Percentiles rank a stretch among this genome's conserved stretches.
Evolutionary conservation across 2,113 vertebrate genomes (phyloP).

Genomic region (Clarias batrachus): DNA sequence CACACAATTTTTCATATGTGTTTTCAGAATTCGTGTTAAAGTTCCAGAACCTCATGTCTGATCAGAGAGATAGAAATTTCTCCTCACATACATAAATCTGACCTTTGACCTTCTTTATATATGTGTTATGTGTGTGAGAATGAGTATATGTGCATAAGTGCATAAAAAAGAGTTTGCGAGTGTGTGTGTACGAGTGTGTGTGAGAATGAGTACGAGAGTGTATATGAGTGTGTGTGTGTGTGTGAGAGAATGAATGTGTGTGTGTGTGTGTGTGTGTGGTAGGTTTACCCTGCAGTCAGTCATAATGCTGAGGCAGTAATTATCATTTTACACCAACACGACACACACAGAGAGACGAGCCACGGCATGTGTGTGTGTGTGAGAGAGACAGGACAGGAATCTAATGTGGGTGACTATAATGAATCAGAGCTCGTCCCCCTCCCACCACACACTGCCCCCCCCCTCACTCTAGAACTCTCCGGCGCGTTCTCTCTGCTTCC

Average conservation of each 20-base stretch:
- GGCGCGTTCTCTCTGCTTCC: background rate
- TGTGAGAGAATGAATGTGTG: no score
- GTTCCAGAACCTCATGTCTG: background rate
- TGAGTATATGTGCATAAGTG: no score
- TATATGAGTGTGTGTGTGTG: background rate
- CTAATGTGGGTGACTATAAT: background rate
- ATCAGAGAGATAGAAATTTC: background rate
- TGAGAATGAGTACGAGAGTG: background rate
- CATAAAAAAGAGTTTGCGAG: background rate
- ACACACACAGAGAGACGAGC: constrained; percentile 15
- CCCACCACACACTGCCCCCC: constrained; percentile 41
- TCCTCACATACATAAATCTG: background rate
- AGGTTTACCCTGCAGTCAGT: constrained; percentile 11
- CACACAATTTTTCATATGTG: background rate
- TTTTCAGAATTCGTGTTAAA: background rate
- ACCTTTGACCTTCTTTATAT: constrained; percentile 17
- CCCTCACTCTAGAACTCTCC: background rate
- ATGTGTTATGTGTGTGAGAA: background rate
- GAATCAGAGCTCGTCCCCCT: background rate
- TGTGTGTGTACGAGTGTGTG: background rate
- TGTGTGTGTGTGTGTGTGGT: constrained; percentile 3
- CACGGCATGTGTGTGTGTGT: background rate
- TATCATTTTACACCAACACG: constrained; percentile 11
- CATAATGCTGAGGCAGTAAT: constrained; percentile 14
- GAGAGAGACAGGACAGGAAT: background rate